Conservation (phyloP, 2,888 invertebrate species). For the Latrodectus hesperus region DNA sequence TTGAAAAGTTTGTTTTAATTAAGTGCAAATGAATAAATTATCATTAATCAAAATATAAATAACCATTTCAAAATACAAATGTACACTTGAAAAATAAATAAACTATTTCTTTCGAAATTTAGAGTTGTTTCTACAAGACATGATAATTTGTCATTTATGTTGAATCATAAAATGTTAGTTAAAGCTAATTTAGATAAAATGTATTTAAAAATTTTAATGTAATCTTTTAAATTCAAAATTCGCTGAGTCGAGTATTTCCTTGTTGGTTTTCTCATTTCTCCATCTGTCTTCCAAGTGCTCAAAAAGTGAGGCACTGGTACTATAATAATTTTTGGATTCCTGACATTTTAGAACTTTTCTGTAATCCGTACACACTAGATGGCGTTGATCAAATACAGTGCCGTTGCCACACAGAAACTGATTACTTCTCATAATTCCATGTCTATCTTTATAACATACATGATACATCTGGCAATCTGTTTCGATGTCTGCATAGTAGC, state of each 20-base stretch:
- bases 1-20: too few species aligned
- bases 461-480: conserved; percentile 64
- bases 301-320: conserved; percentile 23
- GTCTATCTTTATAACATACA: conserved; percentile 37
- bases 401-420: conserved; percentile 63
- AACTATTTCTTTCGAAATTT: too few species aligned
- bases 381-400: conserved; percentile 62
- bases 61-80: too few species aligned
- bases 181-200: too few species aligned
- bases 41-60: too few species aligned
- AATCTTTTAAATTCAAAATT: conserved; percentile 41
- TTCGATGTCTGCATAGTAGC: conserved; percentile 61
- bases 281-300: conserved; percentile 13
- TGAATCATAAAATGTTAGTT: too few species aligned
- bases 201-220: not conserved
- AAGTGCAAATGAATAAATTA: too few species aligned
- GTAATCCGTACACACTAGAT: conserved; percentile 60
- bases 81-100: too few species aligned
- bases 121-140: too few species aligned
- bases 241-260: not conserved
- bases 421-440: conserved; percentile 30
- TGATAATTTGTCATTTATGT: too few species aligned
- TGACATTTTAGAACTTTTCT: conserved; percentile 20
- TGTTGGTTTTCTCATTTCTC: conserved; percentile 5
- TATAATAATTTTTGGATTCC: conserved; percentile 44